These are phyloP conservation scores for Cliona cf. orientalis DNA, from an alignment of 37 sponge, comb jelly and placozoan genomes.

Conservation along the genomic window DNA sequence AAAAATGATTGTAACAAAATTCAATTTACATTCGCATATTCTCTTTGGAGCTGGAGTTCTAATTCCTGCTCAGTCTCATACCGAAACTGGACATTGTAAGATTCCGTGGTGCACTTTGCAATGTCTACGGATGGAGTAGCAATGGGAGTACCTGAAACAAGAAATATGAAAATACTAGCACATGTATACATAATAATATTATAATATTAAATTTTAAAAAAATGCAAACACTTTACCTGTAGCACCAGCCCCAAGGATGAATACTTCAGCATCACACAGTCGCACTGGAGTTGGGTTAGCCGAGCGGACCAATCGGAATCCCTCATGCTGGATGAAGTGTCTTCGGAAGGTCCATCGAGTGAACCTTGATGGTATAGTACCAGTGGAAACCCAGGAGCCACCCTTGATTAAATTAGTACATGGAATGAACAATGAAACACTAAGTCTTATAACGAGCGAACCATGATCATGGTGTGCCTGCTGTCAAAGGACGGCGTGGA, in stretches of 20 bases:
- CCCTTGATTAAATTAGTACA: no score
- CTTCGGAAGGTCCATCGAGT: conserved; percentile 80
- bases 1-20: background rate
- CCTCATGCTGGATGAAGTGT: conserved; percentile 92
- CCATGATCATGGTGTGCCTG: conserved; percentile 80
- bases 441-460: no score
- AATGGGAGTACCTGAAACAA: conserved; percentile 70
- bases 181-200: no score
- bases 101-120: background rate
- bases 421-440: no score
- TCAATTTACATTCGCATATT: conserved; percentile 28
- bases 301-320: conserved; percentile 86
- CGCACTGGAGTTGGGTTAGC: conserved; percentile 63
- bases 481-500: conserved; percentile 91
- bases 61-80: conserved; percentile 46
- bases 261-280: conserved; percentile 66
- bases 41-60: conserved; percentile 4
- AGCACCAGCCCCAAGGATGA: conserved; percentile 74
- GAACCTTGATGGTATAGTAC: conserved; percentile 78
- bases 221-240: conserved; percentile 65
- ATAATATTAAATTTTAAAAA: no score
- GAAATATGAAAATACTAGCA: background rate
- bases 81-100: conserved; percentile 56
- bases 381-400: conserved; percentile 92
- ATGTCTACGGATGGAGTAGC: conserved; percentile 14